Conservation (phyloP, 2,888 invertebrate genomes). For the Spilosoma lubricipeda region DNA sequence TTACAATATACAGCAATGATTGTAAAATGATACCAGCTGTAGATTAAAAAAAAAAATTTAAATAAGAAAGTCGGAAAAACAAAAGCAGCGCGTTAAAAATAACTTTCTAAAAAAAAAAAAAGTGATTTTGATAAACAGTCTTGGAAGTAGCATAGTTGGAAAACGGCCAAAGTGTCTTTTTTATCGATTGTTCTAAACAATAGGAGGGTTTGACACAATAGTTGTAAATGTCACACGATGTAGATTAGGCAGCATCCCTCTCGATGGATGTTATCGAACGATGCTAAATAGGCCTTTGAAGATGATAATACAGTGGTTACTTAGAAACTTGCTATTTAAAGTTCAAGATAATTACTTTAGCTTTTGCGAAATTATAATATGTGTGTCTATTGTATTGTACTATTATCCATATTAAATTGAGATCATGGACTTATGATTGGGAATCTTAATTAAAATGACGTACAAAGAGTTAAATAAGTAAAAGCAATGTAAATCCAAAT, state of each 20-base stretch:
- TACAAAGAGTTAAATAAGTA: no score
- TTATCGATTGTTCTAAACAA: conserved; percentile 83
- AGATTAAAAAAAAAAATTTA: not conserved
- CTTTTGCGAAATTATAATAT: not conserved
- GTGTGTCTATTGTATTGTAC: not conserved
- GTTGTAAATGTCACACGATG: conserved; percentile 81
- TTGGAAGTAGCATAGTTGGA: conserved; percentile 62
- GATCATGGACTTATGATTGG: not conserved
- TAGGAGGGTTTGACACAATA: conserved; percentile 76
- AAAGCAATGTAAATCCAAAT: no score
- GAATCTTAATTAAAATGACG: no score
- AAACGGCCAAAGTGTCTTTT: conserved; percentile 78
- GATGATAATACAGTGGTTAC: conserved; percentile 26
- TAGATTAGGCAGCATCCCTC: conserved; percentile 81
- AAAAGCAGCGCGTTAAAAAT: not conserved
- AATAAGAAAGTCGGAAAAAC: not conserved
- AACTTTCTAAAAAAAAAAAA: conserved; percentile 21
- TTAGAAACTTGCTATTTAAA: conserved; percentile 1
- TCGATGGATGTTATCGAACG: conserved; percentile 52
- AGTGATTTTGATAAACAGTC: conserved; percentile 32
- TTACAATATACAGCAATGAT: not conserved
- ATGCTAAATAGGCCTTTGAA: conserved; percentile 43
- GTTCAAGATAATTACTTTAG: not conserved
- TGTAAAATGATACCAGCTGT: not conserved
- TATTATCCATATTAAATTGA: not conserved